phyloP scores from a whole-genome alignment of 1,140 invertebrate species.

The Nautilus pompilius region DNA sequence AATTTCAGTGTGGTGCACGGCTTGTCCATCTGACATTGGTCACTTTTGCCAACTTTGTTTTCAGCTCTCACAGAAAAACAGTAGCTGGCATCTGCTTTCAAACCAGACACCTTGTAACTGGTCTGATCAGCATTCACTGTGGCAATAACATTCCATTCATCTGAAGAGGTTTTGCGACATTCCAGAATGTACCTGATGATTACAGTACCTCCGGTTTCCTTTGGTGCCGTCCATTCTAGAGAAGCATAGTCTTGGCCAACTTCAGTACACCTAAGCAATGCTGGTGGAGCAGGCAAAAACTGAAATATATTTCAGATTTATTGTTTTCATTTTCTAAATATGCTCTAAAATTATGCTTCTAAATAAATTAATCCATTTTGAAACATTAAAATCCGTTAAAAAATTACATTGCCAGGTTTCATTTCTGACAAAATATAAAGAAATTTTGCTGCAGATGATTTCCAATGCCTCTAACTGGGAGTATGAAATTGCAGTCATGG shows the following conservation, averaged over 20 bases:
- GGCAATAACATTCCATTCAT: conserved; percentile 55
- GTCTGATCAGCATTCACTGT: conserved; percentile 30
- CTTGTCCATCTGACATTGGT: conserved; percentile 64
- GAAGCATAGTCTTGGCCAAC: conserved; percentile 92
- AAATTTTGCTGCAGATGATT: too few species aligned
- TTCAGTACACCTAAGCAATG: conserved; percentile 86
- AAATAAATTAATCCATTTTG: too few species aligned
- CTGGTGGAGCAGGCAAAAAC: conserved; percentile 90
- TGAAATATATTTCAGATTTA: conserved; percentile 39
- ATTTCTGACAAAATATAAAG: too few species aligned
- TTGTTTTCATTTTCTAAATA: conserved; percentile 72
- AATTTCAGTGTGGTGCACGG: too few species aligned
- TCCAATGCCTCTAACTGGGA: too few species aligned
- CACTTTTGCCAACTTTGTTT: conserved; percentile 88
- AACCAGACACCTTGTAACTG: conserved; percentile 69
- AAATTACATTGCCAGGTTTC: too few species aligned
- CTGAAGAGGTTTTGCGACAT: conserved; percentile 53
- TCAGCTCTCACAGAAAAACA: conserved; percentile 90
- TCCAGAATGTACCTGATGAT: conserved; percentile 67
- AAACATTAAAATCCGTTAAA: too few species aligned
- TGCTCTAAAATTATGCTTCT: too few species aligned
- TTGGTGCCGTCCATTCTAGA: conserved; percentile 86
- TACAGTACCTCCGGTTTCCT: conserved; percentile 87
- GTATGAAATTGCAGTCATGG: too few species aligned
- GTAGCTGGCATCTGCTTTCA: conserved; percentile 83